phyloP scores from a whole-genome alignment of 2,888 invertebrate genomes.

The Microctonus hyperodae region DNA sequence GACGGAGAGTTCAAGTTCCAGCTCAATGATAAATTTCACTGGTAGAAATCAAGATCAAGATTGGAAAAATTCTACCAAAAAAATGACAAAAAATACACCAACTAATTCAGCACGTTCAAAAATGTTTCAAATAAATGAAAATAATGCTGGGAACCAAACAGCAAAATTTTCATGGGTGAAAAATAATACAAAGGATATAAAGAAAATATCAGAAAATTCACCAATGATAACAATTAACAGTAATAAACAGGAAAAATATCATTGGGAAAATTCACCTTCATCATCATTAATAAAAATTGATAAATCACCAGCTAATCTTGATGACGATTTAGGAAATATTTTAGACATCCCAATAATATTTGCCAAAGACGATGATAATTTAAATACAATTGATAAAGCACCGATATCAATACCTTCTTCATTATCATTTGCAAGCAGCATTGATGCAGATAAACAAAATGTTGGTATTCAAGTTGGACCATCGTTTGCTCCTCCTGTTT shows the following conservation, averaged over 20 bases:
- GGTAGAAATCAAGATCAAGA: no score
- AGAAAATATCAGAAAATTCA: constrained; percentile 45
- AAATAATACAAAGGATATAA: constrained; percentile 43
- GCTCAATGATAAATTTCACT: not conserved
- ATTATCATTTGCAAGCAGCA: constrained; percentile 29
- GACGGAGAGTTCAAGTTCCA: constrained; percentile 13
- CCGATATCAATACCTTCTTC: constrained; percentile 34
- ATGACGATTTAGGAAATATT: no score
- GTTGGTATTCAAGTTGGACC: not conserved
- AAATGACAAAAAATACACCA: not conserved
- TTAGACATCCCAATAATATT: no score
- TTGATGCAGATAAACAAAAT: constrained; percentile 32
- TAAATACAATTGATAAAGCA: constrained; percentile 50
- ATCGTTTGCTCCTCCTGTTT: constrained; percentile 35
- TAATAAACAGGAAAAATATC: no score
- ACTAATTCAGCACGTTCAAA: not conserved
- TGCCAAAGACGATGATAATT: no score
- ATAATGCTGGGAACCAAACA: constrained; percentile 39
- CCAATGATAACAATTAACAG: constrained; percentile 54
- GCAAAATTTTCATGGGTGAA: constrained; percentile 47
- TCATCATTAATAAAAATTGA: no score
- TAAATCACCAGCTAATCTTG: no score
- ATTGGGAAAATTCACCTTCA: no score
- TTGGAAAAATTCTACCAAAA: not conserved
- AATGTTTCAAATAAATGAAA: constrained; percentile 35